Percentiles rank a stretch among this genome's conserved stretches.
Evolutionary conservation across 2,113 vertebrate species (phyloP).

Genomic region (Chloropsis cyanopogon): DNA sequence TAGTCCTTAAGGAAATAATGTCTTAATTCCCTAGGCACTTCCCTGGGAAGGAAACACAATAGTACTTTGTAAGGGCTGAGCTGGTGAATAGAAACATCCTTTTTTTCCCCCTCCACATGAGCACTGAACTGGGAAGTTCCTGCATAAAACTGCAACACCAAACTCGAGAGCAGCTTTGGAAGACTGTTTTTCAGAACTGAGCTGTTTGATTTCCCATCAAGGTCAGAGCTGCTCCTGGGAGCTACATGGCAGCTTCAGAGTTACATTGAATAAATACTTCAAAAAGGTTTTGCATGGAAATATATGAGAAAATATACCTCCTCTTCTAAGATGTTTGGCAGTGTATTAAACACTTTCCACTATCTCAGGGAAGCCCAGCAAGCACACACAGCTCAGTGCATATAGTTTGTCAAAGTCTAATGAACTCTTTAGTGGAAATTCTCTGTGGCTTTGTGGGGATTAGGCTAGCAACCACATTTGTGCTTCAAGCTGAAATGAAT

Average conservation of each 20-base stretch:
- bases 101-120: background rate
- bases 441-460: constrained; percentile 33
- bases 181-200: background rate
- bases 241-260: background rate
- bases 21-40: background rate
- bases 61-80: background rate
- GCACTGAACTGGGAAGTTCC: background rate
- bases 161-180: background rate
- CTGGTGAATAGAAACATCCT: background rate
- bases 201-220: background rate
- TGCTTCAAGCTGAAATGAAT: constrained; percentile 19
- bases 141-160: background rate
- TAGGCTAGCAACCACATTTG: constrained; percentile 12
- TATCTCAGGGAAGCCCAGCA: background rate
- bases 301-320: background rate
- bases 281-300: background rate
- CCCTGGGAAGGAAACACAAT: background rate
- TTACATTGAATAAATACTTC: background rate
- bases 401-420: constrained; percentile 22
- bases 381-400: background rate
- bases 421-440: constrained; percentile 7
- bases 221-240: background rate
- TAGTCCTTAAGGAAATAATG: background rate
- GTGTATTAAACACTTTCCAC: constrained; percentile 3
- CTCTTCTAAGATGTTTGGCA: background rate